These are phyloP conservation scores for Craniophora ligustri DNA, from an alignment of 2,888 invertebrate genomes.

Conservation along the genomic window DNA sequence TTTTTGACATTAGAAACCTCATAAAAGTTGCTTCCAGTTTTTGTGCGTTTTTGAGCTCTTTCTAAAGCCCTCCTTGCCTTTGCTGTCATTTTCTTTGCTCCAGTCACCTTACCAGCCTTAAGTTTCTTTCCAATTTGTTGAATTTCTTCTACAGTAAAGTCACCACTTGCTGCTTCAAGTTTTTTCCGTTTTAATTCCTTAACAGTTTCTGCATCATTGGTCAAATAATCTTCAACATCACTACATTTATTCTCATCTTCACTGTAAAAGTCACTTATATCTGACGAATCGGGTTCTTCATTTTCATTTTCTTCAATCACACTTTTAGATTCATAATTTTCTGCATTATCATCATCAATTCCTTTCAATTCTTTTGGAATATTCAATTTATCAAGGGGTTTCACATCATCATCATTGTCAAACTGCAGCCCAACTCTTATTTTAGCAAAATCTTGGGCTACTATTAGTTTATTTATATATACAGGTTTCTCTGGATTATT, in stretches of 20 bases:
- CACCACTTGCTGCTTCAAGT: conserved; percentile 86
- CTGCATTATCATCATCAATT: conserved; percentile 79
- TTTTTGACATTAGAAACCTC: conserved; percentile 97
- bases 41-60: conserved; percentile 92
- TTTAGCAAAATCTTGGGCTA: conserved; percentile 94
- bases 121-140: conserved; percentile 75
- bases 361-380: conserved; percentile 78
- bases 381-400: conserved; percentile 86
- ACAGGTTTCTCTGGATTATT: conserved; percentile 70
- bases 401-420: conserved; percentile 90
- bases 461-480: conserved; percentile 82
- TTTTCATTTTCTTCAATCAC: conserved; percentile 63
- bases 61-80: conserved; percentile 93
- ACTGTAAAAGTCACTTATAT: conserved; percentile 91
- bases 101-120: conserved; percentile 59
- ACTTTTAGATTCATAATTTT: conserved; percentile 64
- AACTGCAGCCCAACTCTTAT: conserved; percentile 93
- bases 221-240: conserved; percentile 85
- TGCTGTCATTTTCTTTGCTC: conserved; percentile 90
- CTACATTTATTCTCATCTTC: conserved; percentile 89
- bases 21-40: conserved; percentile 96
- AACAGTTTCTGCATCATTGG: conserved; percentile 80
- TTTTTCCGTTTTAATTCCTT: conserved; percentile 82
- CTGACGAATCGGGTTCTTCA: conserved; percentile 88
- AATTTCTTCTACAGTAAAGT: conserved; percentile 87